Evolutionary conservation across 2,113 vertebrate species (phyloP), one percentile per base, ranked within the genome.

Genomic region (Notothenia rossii): DNA sequence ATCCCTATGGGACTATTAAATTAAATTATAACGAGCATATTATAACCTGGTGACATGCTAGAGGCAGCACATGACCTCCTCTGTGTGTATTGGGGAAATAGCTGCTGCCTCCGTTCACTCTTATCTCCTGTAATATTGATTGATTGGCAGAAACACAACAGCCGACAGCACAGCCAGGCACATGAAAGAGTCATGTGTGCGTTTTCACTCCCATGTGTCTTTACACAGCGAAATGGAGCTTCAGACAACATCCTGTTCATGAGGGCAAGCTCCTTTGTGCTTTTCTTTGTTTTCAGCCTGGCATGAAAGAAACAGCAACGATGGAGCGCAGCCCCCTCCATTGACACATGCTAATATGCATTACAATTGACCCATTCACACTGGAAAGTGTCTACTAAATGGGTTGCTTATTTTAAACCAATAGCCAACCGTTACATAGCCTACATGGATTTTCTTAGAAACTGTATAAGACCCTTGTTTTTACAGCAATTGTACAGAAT

Each of bases 281-380:
- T 29, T 40, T 3, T 67, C 82, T 90, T 90, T 91, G 89, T 91
- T 89, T 90, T 84, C 72, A 53, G 80, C 33, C 50, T 51, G 59
- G 71, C 64, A 51, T 83, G 67, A 89, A 83, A 85, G 72, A 86
- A 76, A 71, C 63, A 72, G 83, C 65, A 81, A 79, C 75, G 33
- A n/a, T 72, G 85, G 81, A 84, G 43, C 71, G 10, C 75, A 36
- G 59, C 61, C 79, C 73, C 75, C 63, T n/a, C 71, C 84, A 75
- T 46, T 75, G 65, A 89, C 84, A 90, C 81, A 85, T 84, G 74
- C 82, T 86, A 72, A 88, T 86, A 81, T 88, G 86, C 86, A 86
- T 91, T 43, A 91, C 92, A 92, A 90, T 86, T 33, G 82, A 87
- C 11, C 84, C 90, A 90, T 90, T 92, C 90, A 90, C 71, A 4